Conservation (phyloP, 2,113 vertebrate species). For the Heptranchias perlo region DNA sequence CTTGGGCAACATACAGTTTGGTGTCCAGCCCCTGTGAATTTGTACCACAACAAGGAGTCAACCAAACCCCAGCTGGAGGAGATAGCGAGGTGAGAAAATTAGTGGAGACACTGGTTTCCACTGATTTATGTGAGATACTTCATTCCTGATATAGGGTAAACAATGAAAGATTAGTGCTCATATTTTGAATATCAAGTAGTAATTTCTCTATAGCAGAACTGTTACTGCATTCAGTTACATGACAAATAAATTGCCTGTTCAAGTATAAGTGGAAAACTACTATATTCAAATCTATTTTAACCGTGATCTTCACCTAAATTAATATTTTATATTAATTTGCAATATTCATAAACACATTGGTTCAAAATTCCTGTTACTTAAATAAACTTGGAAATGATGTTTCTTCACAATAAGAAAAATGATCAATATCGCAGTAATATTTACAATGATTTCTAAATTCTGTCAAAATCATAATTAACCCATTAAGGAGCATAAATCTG, state of each 20-base stretch:
- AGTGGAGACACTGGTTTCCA: no score
- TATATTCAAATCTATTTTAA: neutral
- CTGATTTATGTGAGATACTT: no score
- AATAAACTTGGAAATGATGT: neutral
- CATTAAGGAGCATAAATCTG: neutral
- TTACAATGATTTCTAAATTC: neutral
- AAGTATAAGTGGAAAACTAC: neutral
- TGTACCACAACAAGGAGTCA: no score
- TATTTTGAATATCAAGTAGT: neutral
- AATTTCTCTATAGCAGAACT: neutral
- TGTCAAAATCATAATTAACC: conserved; percentile 3
- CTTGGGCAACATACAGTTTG: no score
- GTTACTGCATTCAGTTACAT: neutral
- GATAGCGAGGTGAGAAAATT: no score
- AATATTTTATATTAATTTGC: neutral
- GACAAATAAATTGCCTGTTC: neutral
- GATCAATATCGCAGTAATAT: neutral
- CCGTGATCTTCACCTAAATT: neutral
- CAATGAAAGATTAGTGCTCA: neutral
- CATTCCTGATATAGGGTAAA: neutral
- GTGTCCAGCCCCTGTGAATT: no score
- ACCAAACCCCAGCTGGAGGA: no score
- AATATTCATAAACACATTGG: neutral
- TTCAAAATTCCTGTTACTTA: neutral
- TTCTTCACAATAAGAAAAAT: neutral